Evolutionary conservation across 2,113 vertebrate species (phyloP).

Genomic region (Numida meleagris): DNA sequence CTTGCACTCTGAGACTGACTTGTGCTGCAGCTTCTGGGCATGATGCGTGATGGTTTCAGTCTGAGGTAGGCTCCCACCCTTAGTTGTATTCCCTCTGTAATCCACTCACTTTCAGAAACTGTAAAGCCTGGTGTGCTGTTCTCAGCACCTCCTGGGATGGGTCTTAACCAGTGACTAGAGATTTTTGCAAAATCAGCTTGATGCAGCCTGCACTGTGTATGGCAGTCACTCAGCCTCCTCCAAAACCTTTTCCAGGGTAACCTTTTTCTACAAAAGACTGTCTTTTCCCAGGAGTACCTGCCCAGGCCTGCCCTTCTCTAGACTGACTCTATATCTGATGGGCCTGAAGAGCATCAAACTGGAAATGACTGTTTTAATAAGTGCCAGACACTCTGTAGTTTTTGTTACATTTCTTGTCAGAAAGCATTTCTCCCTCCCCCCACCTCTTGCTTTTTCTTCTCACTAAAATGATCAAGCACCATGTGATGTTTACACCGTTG

Average conservation of each 20-base stretch:
- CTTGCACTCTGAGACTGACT: not conserved
- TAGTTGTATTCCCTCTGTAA: fast-evolving
- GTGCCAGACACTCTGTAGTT: not conserved
- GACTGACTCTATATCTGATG: not conserved
- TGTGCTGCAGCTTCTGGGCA: not conserved
- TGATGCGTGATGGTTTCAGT: not conserved
- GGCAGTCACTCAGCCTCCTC: not conserved
- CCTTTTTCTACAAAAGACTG: not conserved
- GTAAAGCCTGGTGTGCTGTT: not conserved
- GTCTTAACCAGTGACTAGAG: not conserved
- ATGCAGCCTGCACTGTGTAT: not conserved
- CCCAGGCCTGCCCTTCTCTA: not conserved
- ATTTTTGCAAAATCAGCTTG: not conserved
- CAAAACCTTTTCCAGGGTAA: not conserved
- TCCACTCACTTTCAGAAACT: not conserved
- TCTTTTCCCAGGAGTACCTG: fast-evolving
- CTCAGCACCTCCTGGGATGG: not conserved
- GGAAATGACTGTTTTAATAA: not conserved
- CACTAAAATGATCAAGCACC: fast-evolving
- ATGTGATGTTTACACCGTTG: fast-evolving
- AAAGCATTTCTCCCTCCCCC: not conserved
- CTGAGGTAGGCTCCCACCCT: not conserved
- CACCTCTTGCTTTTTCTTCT: not conserved
- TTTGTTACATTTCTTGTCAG: not conserved
- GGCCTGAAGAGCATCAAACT: not conserved